phyloP scores from a whole-genome alignment of 2,888 invertebrate species.

The Stenodera caucasica region DNA sequence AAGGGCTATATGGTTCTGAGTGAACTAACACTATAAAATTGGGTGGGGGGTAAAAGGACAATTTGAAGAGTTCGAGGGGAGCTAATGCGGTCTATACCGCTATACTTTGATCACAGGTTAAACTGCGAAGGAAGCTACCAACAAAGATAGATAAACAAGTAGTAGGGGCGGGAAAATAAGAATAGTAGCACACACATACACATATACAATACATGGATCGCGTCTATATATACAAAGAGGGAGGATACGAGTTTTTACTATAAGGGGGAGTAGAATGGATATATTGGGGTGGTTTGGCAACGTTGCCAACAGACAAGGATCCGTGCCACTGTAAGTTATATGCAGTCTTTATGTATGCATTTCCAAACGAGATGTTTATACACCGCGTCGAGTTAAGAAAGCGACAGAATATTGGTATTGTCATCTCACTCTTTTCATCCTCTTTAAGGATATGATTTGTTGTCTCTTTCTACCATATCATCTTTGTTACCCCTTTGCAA shows the following conservation, averaged over 20 bases:
- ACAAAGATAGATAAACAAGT: slow-evolving; percentile 43
- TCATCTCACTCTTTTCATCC: slow-evolving; percentile 22
- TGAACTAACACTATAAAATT: slow-evolving; percentile 14
- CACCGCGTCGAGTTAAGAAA: slow-evolving; percentile 46
- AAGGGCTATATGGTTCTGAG: slow-evolving; percentile 20
- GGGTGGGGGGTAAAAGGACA: slow-evolving; percentile 29
- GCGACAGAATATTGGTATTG: slow-evolving; percentile 31
- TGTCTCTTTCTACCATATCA: slow-evolving; percentile 18
- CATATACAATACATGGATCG: slow-evolving; percentile 16
- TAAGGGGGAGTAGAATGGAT: slow-evolving; percentile 20
- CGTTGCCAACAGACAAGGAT: slow-evolving; percentile 47
- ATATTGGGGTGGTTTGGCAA: slow-evolving; percentile 36
- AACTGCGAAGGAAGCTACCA: slow-evolving; percentile 45
- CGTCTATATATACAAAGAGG: slow-evolving; percentile 21
- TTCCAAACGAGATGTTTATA: slow-evolving; percentile 53
- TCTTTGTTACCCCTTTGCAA: slow-evolving; percentile 10
- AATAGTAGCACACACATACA: slow-evolving; percentile 35
- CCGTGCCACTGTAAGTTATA: slow-evolving; percentile 52
- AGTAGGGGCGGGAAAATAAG: slow-evolving; percentile 43
- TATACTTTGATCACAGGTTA: slow-evolving; percentile 46
- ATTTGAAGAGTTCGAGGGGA: slow-evolving; percentile 34
- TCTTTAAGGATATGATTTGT: slow-evolving; percentile 4
- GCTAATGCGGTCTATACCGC: slow-evolving; percentile 40
- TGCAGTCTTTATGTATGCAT: slow-evolving; percentile 51
- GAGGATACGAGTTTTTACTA: slow-evolving; percentile 15